Percentiles rank a stretch among this genome's conserved stretches.
Conservation (phyloP, 2,888 invertebrate species). For the Melinopterus prodromus region DNA sequence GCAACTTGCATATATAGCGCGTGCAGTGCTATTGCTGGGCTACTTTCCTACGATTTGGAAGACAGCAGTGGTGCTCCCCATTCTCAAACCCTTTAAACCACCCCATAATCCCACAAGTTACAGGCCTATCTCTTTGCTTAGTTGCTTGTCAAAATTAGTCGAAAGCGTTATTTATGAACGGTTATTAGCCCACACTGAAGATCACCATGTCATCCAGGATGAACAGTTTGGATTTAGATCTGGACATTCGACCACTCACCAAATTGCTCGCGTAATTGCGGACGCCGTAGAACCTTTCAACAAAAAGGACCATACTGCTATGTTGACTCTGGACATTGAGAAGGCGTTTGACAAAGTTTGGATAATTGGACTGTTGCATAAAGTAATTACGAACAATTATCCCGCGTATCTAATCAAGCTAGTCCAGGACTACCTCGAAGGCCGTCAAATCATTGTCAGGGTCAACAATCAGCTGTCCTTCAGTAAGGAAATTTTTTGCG, state of each 20-base stretch:
- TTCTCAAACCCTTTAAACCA: too few relatives aligned
- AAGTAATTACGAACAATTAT: conserved; percentile 27
- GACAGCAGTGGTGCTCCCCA: too few relatives aligned
- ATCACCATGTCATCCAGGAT: conserved; percentile 37
- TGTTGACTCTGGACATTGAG: conserved; percentile 29
- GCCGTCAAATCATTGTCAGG: too few relatives aligned
- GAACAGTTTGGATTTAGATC: conserved; percentile 51
- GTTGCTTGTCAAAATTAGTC: conserved; percentile 34
- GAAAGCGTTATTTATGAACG: conserved; percentile 35
- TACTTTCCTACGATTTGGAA: conserved; percentile 41
- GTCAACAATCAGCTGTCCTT: background rate
- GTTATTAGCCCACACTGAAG: conserved; percentile 23
- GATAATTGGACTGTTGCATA: too few relatives aligned
- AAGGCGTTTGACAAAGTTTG: too few relatives aligned
- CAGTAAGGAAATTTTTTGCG: background rate
- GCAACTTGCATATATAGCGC: conserved; percentile 43
- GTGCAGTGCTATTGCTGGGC: conserved; percentile 37
- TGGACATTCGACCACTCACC: conserved; percentile 48
- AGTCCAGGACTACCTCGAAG: conserved; percentile 13
- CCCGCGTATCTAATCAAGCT: conserved; percentile 43
- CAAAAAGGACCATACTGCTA: conserved; percentile 44
- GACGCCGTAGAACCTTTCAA: conserved; percentile 44
- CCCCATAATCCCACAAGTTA: too few relatives aligned
- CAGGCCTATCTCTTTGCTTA: conserved; percentile 18
- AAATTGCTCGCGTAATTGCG: conserved; percentile 46